Evolutionary conservation across 2,888 invertebrate species (phyloP).

Genomic region (Caenorhabditis plicata): DNA sequence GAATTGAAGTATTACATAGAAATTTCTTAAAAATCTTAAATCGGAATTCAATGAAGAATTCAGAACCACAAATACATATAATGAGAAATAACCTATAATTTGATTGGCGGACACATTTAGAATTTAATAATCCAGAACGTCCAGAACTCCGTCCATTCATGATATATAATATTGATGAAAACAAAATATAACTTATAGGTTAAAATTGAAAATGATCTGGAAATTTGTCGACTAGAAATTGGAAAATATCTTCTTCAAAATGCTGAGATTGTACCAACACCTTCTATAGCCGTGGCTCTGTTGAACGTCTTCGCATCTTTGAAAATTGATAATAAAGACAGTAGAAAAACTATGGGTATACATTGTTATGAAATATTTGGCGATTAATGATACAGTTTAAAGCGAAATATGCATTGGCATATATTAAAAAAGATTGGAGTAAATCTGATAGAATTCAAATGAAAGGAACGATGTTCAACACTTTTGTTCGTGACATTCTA

Average conservation of each 20-base stretch:
- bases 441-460: conserved; percentile 12
- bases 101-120: background rate
- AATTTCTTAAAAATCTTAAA: too few species aligned
- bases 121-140: background rate
- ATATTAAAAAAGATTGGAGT: conserved; percentile 32
- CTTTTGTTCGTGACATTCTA: conserved; percentile 14
- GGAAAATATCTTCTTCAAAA: conserved; percentile 8
- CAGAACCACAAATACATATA: too few species aligned
- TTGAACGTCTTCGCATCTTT: conserved; percentile 21
- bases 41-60: too few species aligned
- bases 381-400: conserved; percentile 2
- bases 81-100: background rate
- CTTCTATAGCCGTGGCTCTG: conserved; percentile 10
- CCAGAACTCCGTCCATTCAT: too few species aligned
- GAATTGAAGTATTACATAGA: too few species aligned
- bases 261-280: conserved; percentile 13
- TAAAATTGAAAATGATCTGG: conserved; percentile 6
- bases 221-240: conserved; percentile 4
- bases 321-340: conserved; percentile 8
- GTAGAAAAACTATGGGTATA: conserved; percentile 15
- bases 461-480: conserved; percentile 11
- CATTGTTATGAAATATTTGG: background rate
- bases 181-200: background rate
- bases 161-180: too few species aligned
- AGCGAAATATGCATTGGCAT: conserved; percentile 36